Base-by-base conservation (phyloP, 2,797 vertebrate species). In the Microcaecilia unicolor region DNA sequence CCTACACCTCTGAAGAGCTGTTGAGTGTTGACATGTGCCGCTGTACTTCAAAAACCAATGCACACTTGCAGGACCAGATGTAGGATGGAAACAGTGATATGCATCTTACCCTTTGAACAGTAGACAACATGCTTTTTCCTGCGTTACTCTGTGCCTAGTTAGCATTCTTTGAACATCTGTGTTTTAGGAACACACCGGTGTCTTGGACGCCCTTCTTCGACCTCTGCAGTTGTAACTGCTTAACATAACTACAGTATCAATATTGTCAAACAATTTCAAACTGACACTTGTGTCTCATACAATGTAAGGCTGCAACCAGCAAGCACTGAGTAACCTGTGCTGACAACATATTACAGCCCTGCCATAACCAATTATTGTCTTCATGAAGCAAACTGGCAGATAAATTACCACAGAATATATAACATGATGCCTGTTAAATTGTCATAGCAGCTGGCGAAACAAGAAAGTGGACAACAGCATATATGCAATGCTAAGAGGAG, bases 331-430 rank as follows among this genome's bases (percentile, higher is more conserved):
- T 59, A 78, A 86, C 74, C 66, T 42, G 64, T 50, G 70, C 74
- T 85, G 83, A 83, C 80, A 87, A 74, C 26, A 43, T 67, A 73
- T 68, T 79, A 79, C 71, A 74, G 70, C 61, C 64, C 78, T 85
- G 84, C 78, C 84, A 86, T 51, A 70, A 58, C 64, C 65, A 70
- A 81, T 81, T 74, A 74, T 28, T 14, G 8, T 73, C 78, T 64
- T 11, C 7, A 44, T 13, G 33, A 25, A 59, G 54, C 41, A 64
- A 64, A 64, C 70, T 40, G 58, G 67, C 69, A 77, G 64, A 38
- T 40, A 51, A 64, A 67, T 59, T 70, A 65, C 66, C 57, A 30
- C 47, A 24, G 48, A 27, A 58, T 42, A 52, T 56, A 44, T 22
- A 63, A 58, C 55, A 58, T 64, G 35, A 44, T 38, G 64, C 47